Evolutionary conservation across 2,113 vertebrate species (phyloP).

Genomic region (Numida meleagris): DNA sequence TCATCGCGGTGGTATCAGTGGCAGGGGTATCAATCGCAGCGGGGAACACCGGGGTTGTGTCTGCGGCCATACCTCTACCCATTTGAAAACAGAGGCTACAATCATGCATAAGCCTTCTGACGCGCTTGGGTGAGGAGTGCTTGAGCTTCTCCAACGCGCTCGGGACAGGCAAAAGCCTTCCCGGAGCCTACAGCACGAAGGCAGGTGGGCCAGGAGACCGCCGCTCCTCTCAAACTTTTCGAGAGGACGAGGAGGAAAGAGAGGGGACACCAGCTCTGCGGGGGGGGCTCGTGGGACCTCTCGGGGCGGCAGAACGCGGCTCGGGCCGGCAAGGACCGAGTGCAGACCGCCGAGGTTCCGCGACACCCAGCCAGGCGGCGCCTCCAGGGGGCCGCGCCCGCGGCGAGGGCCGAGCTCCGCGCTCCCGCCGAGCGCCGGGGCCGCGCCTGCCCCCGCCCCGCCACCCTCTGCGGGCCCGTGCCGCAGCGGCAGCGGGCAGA

Average conservation of each 20-base stretch:
- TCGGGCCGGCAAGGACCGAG: neutral
- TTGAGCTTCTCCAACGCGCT: neutral
- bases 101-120: neutral
- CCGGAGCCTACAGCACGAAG: neutral
- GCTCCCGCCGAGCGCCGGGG: neutral
- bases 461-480: neutral
- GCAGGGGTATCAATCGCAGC: no score
- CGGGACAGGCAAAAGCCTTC: neutral
- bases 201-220: neutral
- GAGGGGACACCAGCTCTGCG: neutral
- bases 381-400: neutral
- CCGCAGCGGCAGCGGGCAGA: conserved; percentile 39
- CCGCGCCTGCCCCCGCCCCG: neutral
- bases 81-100: neutral
- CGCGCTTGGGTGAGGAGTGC: fast-evolving
- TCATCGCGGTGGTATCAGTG: no score
- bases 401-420: no score
- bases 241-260: neutral
- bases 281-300: neutral
- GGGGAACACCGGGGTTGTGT: fast-evolving
- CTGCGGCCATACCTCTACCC: fast-evolving
- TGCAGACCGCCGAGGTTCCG: fast-evolving
- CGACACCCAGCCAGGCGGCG: no score
- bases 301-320: no score
- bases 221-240: neutral